Evolutionary conservation across 2,797 vertebrate genomes (phyloP).

Genomic region (Dipus sagitta): DNA sequence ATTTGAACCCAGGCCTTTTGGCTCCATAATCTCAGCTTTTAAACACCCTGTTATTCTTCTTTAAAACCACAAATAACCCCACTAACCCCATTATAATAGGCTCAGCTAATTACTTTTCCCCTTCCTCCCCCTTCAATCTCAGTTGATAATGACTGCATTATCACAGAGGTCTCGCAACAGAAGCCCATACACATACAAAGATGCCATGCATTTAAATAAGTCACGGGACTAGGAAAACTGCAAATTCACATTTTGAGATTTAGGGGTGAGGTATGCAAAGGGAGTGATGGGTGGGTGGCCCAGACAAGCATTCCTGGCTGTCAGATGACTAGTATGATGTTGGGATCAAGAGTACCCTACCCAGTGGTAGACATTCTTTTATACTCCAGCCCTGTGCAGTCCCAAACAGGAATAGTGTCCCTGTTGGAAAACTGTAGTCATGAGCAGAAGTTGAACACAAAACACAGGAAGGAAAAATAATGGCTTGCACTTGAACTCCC

Average conservation of each 20-base stretch:
- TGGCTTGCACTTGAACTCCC: too few species aligned
- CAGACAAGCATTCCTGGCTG: rapidly evolving
- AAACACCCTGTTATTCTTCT: conserved; percentile 1
- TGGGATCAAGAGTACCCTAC: rapidly evolving
- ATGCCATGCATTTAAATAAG: not conserved
- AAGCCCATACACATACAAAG: not conserved
- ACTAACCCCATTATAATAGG: not conserved
- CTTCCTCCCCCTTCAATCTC: not conserved
- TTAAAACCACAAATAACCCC: conserved; percentile 14
- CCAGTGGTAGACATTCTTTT: rapidly evolving
- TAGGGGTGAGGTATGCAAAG: not conserved
- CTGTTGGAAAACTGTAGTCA: rapidly evolving
- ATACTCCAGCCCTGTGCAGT: rapidly evolving
- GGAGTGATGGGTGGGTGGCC: not conserved
- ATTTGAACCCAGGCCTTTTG: conserved; percentile 50
- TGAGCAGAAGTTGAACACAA: not conserved
- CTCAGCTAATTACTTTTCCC: not conserved
- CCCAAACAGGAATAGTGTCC: rapidly evolving
- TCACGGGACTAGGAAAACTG: not conserved
- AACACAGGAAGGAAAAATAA: not conserved
- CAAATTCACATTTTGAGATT: not conserved
- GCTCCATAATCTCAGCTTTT: conserved; percentile 24
- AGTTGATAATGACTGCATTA: not conserved
- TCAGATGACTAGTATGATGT: rapidly evolving
- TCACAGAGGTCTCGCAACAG: not conserved